phyloP scores from a whole-genome alignment of 2,888 invertebrate genomes.

The Drosophila robusta region DNA sequence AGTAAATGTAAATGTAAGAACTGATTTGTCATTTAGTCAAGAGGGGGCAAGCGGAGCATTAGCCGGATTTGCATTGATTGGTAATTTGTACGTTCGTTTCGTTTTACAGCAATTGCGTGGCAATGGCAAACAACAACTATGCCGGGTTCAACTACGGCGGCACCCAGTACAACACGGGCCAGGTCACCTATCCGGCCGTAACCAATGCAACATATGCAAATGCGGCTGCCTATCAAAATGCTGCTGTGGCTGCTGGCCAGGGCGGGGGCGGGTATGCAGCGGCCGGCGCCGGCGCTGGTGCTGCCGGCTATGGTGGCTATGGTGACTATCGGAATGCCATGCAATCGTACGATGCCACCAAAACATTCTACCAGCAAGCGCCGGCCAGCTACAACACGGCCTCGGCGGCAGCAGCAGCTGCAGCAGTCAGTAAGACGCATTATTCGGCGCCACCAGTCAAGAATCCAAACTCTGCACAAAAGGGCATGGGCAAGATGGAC shows the following conservation, averaged over 20 bases:
- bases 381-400: conserved; percentile 85
- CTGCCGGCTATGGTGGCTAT: conserved; percentile 87
- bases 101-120: conserved; percentile 55
- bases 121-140: conserved; percentile 92
- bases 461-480: conserved; percentile 87
- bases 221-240: conserved; percentile 93
- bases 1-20: conserved; percentile 67
- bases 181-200: conserved; percentile 82
- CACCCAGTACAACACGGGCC: conserved; percentile 91
- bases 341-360: conserved; percentile 92
- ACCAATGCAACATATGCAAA: conserved; percentile 91
- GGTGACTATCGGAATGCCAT: conserved; percentile 87
- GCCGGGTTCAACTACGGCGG: conserved; percentile 97
- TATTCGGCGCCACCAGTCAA: conserved; percentile 88
- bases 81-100: conserved; percentile 58
- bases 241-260: conserved; percentile 86
- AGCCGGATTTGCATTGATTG: conserved; percentile 63
- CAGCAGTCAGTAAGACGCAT: conserved; percentile 84
- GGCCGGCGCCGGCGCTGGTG: conserved; percentile 76
- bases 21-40: conserved; percentile 52
- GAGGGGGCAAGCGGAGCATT: conserved; percentile 2
- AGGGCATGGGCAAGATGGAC: conserved; percentile 81
- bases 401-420: conserved; percentile 82
- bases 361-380: conserved; percentile 94
- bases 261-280: conserved; percentile 77